phyloP scores from a whole-genome alignment of 1,140 invertebrate species.

The Dolichoris vasculosae region DNA sequence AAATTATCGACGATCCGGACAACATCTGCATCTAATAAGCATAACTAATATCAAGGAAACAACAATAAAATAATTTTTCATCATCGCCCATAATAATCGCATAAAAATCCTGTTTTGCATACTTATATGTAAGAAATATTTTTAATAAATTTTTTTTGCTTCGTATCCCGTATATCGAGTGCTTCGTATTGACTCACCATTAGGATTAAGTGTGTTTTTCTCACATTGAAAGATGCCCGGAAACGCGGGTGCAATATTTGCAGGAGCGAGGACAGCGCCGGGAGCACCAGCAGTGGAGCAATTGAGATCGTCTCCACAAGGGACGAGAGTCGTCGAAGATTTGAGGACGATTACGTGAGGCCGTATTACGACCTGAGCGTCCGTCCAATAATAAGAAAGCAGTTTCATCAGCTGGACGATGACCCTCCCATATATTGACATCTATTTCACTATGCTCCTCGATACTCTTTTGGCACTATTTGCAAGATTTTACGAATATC shows the following conservation, averaged over 20 bases:
- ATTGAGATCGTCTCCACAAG: constrained; percentile 30
- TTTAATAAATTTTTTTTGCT: too few relatives aligned
- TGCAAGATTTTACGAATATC: neutral
- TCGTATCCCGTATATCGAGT: too few relatives aligned
- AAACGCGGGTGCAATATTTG: neutral
- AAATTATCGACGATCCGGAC: neutral
- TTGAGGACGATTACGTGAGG: constrained; percentile 38
- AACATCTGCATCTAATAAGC: neutral
- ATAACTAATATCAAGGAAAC: neutral
- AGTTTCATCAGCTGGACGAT: constrained; percentile 60
- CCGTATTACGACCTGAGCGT: constrained; percentile 53
- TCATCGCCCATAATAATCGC: neutral
- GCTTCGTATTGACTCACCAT: too few relatives aligned
- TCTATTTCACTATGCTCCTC: neutral
- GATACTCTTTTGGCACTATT: neutral
- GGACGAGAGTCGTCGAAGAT: neutral
- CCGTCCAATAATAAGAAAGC: constrained; percentile 57
- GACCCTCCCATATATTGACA: constrained; percentile 64
- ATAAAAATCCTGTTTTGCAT: too few relatives aligned
- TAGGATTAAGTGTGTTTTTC: neutral
- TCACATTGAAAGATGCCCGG: neutral
- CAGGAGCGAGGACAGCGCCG: constrained; percentile 36
- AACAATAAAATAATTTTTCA: neutral
- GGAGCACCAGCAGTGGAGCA: constrained; percentile 40
- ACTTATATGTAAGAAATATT: too few relatives aligned